Base-by-base conservation (phyloP, 2,888 invertebrate species). In the Beris morrisii region DNA sequence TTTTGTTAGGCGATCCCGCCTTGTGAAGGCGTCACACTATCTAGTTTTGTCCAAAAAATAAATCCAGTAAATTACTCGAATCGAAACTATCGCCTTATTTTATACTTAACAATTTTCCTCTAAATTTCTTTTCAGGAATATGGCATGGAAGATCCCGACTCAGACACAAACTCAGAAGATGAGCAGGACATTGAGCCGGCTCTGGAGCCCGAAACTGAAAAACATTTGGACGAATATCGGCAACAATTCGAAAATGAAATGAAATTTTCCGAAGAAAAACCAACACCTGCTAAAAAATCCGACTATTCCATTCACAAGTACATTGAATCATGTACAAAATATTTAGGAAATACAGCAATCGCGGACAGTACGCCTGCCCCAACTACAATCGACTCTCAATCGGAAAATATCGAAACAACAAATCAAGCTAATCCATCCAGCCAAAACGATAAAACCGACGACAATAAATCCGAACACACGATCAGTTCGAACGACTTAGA, bases 181-280 rank as follows among this genome's bases (percentile, higher is more conserved):
- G 74, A 75, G 2, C 73, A 73, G 50, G 75, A 76, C 11, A 72
- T 73, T 1, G 61, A 65, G 1, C 43, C 58, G 4, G 76, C 82
- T 50, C 76, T 75, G 64, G 73, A 74, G 22, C 73, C 75, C 30
- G 75, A 75, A 45, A 72, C 72, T 30, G 71, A 79, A 4, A 73
- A 75, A 4, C 79, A 81, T 31, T 72, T 79, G 0, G 75, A 77
- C 52, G 77, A 80, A 64, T 77, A 77, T 13, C 77, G 78, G n/a
- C 74, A 75, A 63, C 77, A 78, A 55, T 67, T 80, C 31, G 77
- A 81, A 64, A 75, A 77, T 44, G 81, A 81, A 75, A 73, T 77
- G 0, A 78, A 79, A 66, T 82, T 81, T 66, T 77, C 82, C 1
- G 84, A 85, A 66, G 79, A 82, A n/a, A 82, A 83, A 68, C 72